A percentile compares a stretch with the other conserved stretches of the same genome.
Evolutionary conservation across 2,113 vertebrate genomes (phyloP).

Genomic region (Lontra canadensis): DNA sequence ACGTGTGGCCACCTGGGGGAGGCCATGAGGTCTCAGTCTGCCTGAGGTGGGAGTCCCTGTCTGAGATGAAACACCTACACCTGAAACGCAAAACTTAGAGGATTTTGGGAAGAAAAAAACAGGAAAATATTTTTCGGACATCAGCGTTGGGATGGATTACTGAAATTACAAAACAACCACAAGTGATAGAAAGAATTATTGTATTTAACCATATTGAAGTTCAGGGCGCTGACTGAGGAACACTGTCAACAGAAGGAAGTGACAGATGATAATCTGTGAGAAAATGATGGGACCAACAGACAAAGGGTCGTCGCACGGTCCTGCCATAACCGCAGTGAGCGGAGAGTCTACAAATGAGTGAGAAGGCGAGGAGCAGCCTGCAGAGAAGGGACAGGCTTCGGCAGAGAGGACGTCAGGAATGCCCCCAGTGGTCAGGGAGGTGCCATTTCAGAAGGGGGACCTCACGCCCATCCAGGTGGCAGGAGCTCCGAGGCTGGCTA

Average conservation of each 20-base stretch:
- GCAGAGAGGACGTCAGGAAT: background rate
- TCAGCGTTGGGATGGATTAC: background rate
- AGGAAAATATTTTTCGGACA: background rate
- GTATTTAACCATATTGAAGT: too few relatives aligned
- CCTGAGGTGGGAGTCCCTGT: rapidly evolving
- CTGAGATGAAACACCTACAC: rapidly evolving
- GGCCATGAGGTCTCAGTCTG: rapidly evolving
- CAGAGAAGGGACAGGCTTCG: background rate
- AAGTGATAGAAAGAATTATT: background rate
- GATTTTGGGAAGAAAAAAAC: background rate
- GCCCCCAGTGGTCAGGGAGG: too few relatives aligned
- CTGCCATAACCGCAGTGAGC: rapidly evolving
- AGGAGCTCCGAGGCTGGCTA: too few relatives aligned
- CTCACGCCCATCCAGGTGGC: too few relatives aligned
- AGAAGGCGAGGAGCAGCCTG: background rate
- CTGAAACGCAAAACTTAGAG: background rate
- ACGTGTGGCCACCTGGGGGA: background rate
- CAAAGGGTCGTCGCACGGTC: rapidly evolving
- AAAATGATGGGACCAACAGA: rapidly evolving
- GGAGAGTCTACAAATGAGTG: background rate
- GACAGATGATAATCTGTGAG: rapidly evolving
- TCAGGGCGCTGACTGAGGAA: background rate
- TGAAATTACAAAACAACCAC: background rate
- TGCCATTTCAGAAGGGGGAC: background rate
- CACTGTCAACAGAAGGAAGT: rapidly evolving